Percentiles rank a stretch among this genome's conserved stretches.
Evolutionary conservation across 2,888 invertebrate species (phyloP).

Genomic region (Tortricodes alternella): DNA sequence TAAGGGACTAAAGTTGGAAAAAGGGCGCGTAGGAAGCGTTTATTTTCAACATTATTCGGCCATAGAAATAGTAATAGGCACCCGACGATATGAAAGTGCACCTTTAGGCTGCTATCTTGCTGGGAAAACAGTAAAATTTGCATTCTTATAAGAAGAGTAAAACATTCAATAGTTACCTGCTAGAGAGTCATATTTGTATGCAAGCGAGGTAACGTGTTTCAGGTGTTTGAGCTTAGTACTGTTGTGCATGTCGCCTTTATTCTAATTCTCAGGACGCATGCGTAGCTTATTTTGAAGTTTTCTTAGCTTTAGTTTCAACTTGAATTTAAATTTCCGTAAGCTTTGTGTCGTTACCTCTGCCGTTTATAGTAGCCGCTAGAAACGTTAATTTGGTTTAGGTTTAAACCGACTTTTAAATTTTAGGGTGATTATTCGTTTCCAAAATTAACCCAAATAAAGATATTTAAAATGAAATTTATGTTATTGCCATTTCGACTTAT

Average conservation of each 20-base stretch:
- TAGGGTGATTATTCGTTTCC: too few relatives aligned
- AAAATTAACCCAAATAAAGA: too few relatives aligned
- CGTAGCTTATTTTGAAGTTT: not conserved
- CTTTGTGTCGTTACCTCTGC: too few relatives aligned
- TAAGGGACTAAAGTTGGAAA: constrained; percentile 34
- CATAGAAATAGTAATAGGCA: constrained; percentile 44
- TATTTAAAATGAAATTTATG: too few relatives aligned
- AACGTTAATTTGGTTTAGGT: too few relatives aligned
- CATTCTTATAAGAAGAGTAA: constrained; percentile 55
- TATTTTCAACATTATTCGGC: constrained; percentile 42
- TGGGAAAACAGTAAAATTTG: constrained; percentile 58
- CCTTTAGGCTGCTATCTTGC: constrained; percentile 44
- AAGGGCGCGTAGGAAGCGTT: constrained; percentile 40
- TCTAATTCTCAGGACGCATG: constrained; percentile 1
- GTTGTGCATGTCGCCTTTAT: constrained; percentile 10
- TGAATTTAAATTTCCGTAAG: too few relatives aligned
- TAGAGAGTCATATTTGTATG: constrained; percentile 36
- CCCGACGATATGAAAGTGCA: constrained; percentile 47
- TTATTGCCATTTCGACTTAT: constrained; percentile 56
- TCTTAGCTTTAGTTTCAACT: not conserved
- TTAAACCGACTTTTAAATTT: too few relatives aligned
- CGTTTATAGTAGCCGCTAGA: too few relatives aligned
- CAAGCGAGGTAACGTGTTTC: constrained; percentile 14
- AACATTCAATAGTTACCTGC: constrained; percentile 47
- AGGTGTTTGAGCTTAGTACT: constrained; percentile 3